These are phyloP conservation scores for Steinernema hermaphroditum DNA, from an alignment of 2,888 invertebrate species.

Conservation along the genomic window DNA sequence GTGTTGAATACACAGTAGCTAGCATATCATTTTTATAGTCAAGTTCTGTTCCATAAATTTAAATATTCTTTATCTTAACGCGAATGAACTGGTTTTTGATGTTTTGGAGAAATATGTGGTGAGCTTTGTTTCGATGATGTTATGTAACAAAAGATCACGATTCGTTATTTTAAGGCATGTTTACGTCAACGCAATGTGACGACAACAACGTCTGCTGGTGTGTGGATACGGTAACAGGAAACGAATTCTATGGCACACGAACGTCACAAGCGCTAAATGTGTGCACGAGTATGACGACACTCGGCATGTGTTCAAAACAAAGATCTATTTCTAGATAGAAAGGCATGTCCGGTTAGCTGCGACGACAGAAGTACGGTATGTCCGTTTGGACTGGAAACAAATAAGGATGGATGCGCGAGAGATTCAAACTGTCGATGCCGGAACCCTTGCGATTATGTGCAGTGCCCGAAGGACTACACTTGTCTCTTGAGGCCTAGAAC, in stretches of 20 bases:
- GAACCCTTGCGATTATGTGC: constrained; percentile 43
- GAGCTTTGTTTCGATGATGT: no score
- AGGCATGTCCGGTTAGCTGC: constrained; percentile 37
- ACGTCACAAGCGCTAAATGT: constrained; percentile 29
- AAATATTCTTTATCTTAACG: no score
- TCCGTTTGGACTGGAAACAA: constrained; percentile 48
- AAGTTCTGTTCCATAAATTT: no score
- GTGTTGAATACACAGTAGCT: no score
- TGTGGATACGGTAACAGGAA: constrained; percentile 44
- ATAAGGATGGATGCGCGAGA: constrained; percentile 44
- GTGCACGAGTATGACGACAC: constrained; percentile 33
- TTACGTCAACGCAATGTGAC: constrained; percentile 39
- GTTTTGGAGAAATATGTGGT: no score
- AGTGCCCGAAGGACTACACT: constrained; percentile 40
- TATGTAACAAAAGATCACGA: no score
- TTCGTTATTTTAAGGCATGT: constrained; percentile 28
- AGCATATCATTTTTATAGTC: no score
- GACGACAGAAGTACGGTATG: constrained; percentile 36
- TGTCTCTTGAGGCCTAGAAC: constrained; percentile 47
- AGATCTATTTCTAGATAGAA: constrained; percentile 9
- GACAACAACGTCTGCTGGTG: constrained; percentile 48
- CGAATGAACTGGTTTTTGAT: no score
- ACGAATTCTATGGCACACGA: constrained; percentile 45
- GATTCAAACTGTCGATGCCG: constrained; percentile 45
- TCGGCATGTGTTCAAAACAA: not conserved